Percentiles rank a stretch among this genome's conserved stretches.
phyloP scores from a whole-genome alignment of 2,113 vertebrate species.

The Pelvicachromis taeniatus region DNA sequence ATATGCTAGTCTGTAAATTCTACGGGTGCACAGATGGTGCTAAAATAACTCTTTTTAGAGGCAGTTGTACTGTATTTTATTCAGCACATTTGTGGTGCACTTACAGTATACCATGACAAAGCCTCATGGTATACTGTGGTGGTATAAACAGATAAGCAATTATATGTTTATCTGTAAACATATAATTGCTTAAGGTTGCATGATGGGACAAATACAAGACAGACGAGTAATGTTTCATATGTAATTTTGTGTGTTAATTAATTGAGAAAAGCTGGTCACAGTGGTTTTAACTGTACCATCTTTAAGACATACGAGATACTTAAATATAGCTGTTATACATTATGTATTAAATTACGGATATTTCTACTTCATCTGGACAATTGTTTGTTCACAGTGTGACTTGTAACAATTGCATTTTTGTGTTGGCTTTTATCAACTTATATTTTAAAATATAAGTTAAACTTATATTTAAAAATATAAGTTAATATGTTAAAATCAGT shows the following conservation, averaged over 20 bases:
- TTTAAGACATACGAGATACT: not conserved
- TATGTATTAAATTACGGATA: not conserved
- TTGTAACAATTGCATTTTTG: not conserved
- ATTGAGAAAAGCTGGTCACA: not conserved
- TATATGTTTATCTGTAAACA: too few species aligned
- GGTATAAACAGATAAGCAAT: too few species aligned
- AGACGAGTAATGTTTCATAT: not conserved
- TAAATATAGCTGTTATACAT: not conserved
- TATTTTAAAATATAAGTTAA: too few species aligned
- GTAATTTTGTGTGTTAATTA: not conserved
- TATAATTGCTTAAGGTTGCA: not conserved
- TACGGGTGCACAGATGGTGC: not conserved
- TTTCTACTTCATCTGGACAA: not conserved
- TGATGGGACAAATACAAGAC: not conserved
- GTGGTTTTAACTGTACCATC: not conserved
- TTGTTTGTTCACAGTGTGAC: not conserved
- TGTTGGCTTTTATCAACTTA: not conserved
- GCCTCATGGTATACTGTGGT: too few species aligned
- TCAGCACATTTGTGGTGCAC: not conserved
- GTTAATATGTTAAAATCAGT: too few species aligned
- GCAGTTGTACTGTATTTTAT: not conserved
- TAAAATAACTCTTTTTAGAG: not conserved
- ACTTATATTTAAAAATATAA: too few species aligned
- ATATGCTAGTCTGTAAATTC: not conserved
- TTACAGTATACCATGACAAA: not conserved